Conservation (phyloP, 2,888 invertebrate species). For the Tribolium freemani region DNA sequence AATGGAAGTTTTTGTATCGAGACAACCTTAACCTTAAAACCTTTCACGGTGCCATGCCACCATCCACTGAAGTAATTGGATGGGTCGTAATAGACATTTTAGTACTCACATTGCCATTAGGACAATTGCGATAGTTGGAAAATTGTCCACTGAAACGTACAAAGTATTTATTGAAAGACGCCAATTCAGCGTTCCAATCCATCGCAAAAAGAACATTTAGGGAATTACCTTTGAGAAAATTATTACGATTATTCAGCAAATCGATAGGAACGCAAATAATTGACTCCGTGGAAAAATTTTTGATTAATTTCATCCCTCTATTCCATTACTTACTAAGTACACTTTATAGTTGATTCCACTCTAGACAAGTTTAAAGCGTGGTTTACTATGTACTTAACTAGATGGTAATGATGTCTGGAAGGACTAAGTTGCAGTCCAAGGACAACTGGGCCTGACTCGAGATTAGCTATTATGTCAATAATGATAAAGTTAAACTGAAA, state of each 20-base stretch:
- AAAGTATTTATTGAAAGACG: slow-evolving; percentile 6
- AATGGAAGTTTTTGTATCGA: background rate
- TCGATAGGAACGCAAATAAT: background rate
- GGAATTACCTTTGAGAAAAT: background rate
- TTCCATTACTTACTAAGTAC: background rate
- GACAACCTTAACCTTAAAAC: background rate
- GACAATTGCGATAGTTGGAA: background rate
- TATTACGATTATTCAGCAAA: background rate
- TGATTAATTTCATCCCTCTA: background rate
- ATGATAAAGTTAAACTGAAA: background rate
- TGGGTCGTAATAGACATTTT: background rate
- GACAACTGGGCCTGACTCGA: background rate
- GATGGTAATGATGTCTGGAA: slow-evolving; percentile 6
- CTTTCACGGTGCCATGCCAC: background rate
- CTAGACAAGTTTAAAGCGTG: slow-evolving; percentile 5
- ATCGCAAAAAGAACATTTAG: background rate
- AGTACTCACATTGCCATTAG: background rate
- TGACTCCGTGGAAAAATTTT: background rate
- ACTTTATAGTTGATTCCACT: slow-evolving; percentile 3
- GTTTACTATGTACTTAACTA: slow-evolving; percentile 14
- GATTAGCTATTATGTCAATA: slow-evolving; percentile 20
- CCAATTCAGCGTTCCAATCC: background rate
- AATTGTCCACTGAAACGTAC: background rate
- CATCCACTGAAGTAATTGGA: background rate
- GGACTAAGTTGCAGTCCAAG: background rate